A percentile compares a stretch with the other conserved stretches of the same genome.
phyloP scores from a whole-genome alignment of 2,113 vertebrate genomes.

The Pelecanus crispus region DNA sequence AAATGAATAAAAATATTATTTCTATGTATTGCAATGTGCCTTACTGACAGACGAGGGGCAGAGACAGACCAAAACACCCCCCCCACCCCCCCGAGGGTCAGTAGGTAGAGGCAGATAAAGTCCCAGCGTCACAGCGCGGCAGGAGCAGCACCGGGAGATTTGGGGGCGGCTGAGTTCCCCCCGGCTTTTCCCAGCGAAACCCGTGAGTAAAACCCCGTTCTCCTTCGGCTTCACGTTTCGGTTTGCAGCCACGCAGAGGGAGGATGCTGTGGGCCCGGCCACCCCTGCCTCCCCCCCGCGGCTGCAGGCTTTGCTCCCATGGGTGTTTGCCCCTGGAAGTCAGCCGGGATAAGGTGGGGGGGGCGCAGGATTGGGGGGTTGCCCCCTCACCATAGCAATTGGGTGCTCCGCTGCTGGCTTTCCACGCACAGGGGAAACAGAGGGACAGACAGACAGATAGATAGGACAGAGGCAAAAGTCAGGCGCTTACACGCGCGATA shows the following conservation, averaged over 20 bases:
- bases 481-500: not conserved
- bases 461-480: not conserved
- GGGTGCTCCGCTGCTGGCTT: not conserved
- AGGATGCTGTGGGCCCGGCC: not conserved
- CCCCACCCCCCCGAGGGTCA: not conserved
- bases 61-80: not conserved
- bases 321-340: not conserved
- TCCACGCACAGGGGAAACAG: not conserved
- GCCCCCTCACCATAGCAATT: not conserved
- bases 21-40: constrained; percentile 59
- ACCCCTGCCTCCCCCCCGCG: not conserved
- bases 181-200: not conserved
- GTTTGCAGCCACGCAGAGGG: not conserved
- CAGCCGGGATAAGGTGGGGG: accelerated
- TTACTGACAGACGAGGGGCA: constrained; percentile 44
- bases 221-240: not conserved
- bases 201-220: not conserved
- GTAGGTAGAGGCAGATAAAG: not conserved
- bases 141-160: not conserved
- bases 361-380: not conserved
- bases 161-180: not conserved
- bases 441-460: not conserved
- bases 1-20: constrained; percentile 72
- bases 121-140: not conserved
- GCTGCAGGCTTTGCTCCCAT: not conserved